Conservation (phyloP, 2,888 invertebrate species). For the Erynnis tages region DNA sequence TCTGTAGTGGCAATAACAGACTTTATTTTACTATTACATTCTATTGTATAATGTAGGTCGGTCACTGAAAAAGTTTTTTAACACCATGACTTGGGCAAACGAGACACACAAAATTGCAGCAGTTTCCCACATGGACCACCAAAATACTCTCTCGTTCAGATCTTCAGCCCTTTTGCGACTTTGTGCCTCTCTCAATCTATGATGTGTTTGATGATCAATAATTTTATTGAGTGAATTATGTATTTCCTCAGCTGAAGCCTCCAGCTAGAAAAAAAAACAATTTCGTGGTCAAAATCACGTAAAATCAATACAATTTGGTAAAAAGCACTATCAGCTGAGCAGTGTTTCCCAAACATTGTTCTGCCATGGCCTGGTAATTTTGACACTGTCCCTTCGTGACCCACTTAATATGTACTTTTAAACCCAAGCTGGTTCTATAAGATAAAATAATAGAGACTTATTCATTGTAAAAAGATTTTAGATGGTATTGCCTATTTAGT, state of each 20-base stretch:
- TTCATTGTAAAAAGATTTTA: too few species aligned
- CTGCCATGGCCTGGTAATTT: too few species aligned
- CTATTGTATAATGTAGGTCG: constrained; percentile 70
- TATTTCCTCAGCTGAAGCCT: constrained; percentile 93
- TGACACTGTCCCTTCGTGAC: too few species aligned
- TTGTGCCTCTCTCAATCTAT: constrained; percentile 96
- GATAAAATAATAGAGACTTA: too few species aligned
- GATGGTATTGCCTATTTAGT: too few species aligned
- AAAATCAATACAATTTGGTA: too few species aligned
- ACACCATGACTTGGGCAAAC: constrained; percentile 94
- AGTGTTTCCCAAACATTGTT: too few species aligned
- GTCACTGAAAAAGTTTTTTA: constrained; percentile 93
- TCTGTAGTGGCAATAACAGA: constrained; percentile 9
- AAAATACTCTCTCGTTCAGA: constrained; percentile 95
- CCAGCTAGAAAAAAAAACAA: constrained; percentile 87
- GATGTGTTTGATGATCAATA: constrained; percentile 98
- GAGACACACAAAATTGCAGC: constrained; percentile 91
- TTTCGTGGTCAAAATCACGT: too few species aligned
- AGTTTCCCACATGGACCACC: constrained; percentile 96
- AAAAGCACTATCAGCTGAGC: too few species aligned
- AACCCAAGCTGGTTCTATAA: too few species aligned
- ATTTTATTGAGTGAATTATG: constrained; percentile 94
- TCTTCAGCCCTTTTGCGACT: constrained; percentile 98
- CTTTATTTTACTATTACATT: constrained; percentile 58
- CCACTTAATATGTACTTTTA: too few species aligned